A percentile compares a stretch with the other conserved stretches of the same genome.
Conservation (phyloP, 2,888 invertebrate genomes). For the Hydropsyche betteni region DNA sequence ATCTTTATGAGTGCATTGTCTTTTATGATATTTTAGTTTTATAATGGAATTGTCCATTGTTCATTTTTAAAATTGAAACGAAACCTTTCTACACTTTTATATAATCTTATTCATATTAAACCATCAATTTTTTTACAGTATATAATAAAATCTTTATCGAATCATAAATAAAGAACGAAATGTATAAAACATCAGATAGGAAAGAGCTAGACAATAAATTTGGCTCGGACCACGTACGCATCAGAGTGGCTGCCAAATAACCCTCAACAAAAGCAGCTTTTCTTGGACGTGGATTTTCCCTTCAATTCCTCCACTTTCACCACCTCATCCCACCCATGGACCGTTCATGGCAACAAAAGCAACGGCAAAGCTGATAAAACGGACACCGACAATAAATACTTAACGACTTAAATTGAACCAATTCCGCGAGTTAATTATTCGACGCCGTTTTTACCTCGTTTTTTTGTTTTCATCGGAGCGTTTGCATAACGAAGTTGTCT, state of each 20-base stretch:
- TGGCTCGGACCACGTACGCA: constrained; percentile 4
- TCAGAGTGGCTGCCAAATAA: constrained; percentile 16
- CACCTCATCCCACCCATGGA: neutral
- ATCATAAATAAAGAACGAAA: no score
- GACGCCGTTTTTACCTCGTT: neutral
- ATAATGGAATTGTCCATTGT: no score
- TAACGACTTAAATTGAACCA: constrained; percentile 21
- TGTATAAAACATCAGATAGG: no score
- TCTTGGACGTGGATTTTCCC: neutral
- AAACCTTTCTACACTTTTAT: no score
- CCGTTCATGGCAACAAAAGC: no score
- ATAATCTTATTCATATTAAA: no score
- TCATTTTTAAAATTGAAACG: no score
- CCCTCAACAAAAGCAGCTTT: neutral
- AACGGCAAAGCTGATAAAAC: constrained; percentile 7
- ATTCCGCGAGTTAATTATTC: constrained; percentile 24
- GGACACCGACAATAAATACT: constrained; percentile 17
- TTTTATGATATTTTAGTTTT: no score
- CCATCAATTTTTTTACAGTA: no score
- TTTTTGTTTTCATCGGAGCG: neutral
- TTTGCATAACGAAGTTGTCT: neutral
- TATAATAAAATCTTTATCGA: no score
- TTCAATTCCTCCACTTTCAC: constrained; percentile 3
- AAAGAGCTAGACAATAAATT: constrained; percentile 4
- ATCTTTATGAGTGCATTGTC: no score